Percentiles rank a stretch among this genome's conserved stretches.
Evolutionary conservation across 2,888 invertebrate genomes (phyloP).

Genomic region (Latrodectus hesperus): DNA sequence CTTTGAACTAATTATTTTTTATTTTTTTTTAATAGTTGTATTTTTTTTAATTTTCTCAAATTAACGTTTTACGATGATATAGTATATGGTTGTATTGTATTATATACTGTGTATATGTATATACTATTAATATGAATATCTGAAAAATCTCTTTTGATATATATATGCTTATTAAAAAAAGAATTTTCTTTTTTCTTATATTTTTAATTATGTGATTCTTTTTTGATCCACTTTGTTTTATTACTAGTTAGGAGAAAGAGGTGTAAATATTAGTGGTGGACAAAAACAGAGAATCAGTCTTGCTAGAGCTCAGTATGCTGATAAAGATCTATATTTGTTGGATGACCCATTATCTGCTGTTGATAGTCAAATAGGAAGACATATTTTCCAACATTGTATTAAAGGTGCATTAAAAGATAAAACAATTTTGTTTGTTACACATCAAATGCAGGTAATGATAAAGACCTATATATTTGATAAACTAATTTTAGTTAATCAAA

Average conservation of each 20-base stretch:
- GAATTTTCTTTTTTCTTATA: too few relatives aligned
- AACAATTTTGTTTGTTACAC: slow-evolving; percentile 75
- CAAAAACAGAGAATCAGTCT: slow-evolving; percentile 79
- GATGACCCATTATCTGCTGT: slow-evolving; percentile 80
- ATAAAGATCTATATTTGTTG: slow-evolving; percentile 78
- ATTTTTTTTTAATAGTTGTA: too few relatives aligned
- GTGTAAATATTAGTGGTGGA: slow-evolving; percentile 77
- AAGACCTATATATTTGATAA: too few relatives aligned
- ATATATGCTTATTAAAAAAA: neutral
- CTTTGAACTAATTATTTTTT: too few relatives aligned
- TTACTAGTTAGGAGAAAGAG: slow-evolving; percentile 77
- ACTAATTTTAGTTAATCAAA: too few relatives aligned
- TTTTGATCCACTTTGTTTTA: neutral
- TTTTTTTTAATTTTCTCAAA: too few relatives aligned
- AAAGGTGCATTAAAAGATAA: slow-evolving; percentile 74
- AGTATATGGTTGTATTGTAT: too few relatives aligned
- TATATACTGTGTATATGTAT: too few relatives aligned
- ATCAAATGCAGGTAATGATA: slow-evolving; percentile 74
- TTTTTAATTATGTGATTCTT: too few relatives aligned
- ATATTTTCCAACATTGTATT: slow-evolving; percentile 77
- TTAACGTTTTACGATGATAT: too few relatives aligned
- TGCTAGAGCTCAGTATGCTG: slow-evolving; percentile 78
- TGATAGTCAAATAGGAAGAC: slow-evolving; percentile 77
- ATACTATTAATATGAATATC: neutral
- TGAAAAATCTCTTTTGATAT: neutral